Evolutionary conservation across 2,113 vertebrate species (phyloP).

Genomic region (Orcinus orca): DNA sequence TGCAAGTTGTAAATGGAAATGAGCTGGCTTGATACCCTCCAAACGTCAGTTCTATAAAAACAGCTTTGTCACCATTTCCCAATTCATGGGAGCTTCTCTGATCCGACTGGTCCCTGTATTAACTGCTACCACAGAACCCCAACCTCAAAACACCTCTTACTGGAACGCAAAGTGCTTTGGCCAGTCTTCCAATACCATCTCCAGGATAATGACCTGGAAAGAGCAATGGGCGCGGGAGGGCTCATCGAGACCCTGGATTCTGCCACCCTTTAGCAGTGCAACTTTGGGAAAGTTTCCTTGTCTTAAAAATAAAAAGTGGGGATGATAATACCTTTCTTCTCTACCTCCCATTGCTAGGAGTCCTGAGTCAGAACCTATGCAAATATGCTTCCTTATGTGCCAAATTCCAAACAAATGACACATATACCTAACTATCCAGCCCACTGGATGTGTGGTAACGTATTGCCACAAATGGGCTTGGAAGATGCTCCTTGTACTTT

Average conservation of each 20-base stretch:
- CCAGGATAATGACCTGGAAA: fast-evolving
- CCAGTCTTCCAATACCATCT: background rate
- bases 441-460: background rate
- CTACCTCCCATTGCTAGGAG: background rate
- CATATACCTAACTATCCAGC: background rate
- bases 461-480: background rate
- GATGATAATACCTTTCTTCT: background rate
- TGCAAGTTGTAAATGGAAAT: background rate
- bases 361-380: background rate
- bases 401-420: conserved; percentile 24
- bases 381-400: background rate
- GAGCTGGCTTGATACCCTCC: background rate
- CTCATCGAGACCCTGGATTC: background rate
- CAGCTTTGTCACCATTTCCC: background rate
- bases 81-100: fast-evolving
- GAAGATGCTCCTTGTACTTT: background rate
- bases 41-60: fast-evolving
- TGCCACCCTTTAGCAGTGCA: background rate
- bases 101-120: background rate
- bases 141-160: fast-evolving
- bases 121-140: background rate
- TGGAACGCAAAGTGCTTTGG: no score
- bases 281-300: background rate
- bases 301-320: background rate
- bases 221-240: fast-evolving